Percentiles rank a stretch among this genome's conserved stretches.
Evolutionary conservation across 2,797 vertebrate genomes (phyloP).

Genomic region (Pipistrellus pipistrellus): DNA sequence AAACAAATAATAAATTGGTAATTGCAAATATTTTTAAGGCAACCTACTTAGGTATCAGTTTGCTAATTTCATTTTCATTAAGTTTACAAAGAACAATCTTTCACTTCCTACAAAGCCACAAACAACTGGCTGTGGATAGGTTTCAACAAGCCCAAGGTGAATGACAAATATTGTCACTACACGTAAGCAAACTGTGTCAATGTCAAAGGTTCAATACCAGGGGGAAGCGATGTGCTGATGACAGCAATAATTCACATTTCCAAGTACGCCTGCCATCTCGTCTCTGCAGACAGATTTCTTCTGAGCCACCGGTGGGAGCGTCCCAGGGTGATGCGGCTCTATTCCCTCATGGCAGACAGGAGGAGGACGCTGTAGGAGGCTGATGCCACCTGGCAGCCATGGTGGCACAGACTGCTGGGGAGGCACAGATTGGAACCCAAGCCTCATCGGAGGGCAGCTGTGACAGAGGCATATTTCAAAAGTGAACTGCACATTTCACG

Average conservation of each 20-base stretch:
- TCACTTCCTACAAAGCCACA: constrained; percentile 28
- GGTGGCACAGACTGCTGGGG: constrained; percentile 3
- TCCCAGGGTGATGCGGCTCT: constrained; percentile 69
- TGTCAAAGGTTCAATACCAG: constrained; percentile 53
- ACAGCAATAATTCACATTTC: constrained; percentile 61
- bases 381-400: constrained; percentile 74
- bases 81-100: constrained; percentile 16
- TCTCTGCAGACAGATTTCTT: constrained; percentile 75
- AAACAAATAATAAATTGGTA: neutral
- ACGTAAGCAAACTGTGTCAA: constrained; percentile 23
- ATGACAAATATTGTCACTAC: constrained; percentile 10
- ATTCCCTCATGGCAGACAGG: constrained; percentile 73
- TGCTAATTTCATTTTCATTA: neutral
- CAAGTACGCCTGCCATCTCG: constrained; percentile 66
- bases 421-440: constrained; percentile 58
- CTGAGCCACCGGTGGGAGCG: constrained; percentile 48
- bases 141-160: constrained; percentile 29
- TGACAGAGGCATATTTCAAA: constrained; percentile 60
- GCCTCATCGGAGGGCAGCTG: constrained; percentile 60
- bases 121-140: neutral
- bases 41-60: neutral
- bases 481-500: constrained; percentile 63
- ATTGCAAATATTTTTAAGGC: constrained; percentile 26
- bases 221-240: constrained; percentile 31
- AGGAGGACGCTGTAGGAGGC: constrained; percentile 32